These are phyloP conservation scores for Anolis carolinensis DNA, from an alignment of 2,113 vertebrate species.

Conservation along the genomic window DNA sequence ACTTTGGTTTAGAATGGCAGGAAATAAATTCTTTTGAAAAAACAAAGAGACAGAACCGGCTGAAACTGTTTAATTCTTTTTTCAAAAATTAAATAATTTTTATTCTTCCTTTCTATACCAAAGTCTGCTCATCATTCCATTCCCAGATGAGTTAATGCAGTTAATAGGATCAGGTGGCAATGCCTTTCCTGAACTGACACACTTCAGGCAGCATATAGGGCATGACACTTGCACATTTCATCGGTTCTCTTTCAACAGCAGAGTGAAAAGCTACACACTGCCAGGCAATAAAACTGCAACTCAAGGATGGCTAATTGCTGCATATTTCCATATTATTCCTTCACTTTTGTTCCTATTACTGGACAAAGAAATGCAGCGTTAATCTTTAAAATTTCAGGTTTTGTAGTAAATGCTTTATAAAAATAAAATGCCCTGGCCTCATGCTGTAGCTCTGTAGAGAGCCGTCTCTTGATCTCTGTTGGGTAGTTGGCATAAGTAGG, in stretches of 20 bases:
- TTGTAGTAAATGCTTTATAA: slow-evolving; percentile 2
- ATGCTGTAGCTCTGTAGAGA: background rate
- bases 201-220: background rate
- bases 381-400: background rate
- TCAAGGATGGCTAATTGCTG: background rate
- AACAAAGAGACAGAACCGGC: too few species aligned
- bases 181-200: background rate
- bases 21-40: too few species aligned
- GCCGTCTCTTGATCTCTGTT: background rate
- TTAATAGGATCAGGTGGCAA: too few species aligned
- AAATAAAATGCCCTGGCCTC: background rate
- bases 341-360: background rate
- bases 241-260: background rate
- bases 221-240: background rate
- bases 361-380: background rate
- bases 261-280: background rate
- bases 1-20: too few species aligned
- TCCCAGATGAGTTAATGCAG: background rate
- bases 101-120: background rate
- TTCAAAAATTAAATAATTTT: background rate
- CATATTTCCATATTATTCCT: background rate
- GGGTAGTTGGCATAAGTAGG: background rate
- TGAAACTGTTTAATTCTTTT: background rate
- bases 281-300: background rate
- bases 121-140: background rate